These are phyloP conservation scores for Rhaphigaster nebulosa DNA, from an alignment of 2,888 invertebrate genomes.

Conservation along the genomic window DNA sequence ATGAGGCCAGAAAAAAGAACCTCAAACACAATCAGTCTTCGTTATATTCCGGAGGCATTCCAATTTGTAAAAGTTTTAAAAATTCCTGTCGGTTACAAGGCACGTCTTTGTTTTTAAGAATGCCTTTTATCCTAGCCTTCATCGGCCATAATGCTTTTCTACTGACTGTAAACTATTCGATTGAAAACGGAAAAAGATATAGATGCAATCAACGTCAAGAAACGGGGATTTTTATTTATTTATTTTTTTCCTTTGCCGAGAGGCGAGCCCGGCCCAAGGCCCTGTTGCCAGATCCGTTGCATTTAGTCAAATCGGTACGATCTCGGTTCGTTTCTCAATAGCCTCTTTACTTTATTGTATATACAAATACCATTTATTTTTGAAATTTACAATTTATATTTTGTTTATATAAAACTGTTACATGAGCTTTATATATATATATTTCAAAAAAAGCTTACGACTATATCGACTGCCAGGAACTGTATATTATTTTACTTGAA, in stretches of 20 bases:
- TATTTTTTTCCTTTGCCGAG: background rate
- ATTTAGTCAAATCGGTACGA: background rate
- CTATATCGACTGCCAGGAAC: no score
- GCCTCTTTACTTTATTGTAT: no score
- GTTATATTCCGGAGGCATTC: background rate
- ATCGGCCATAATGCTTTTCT: background rate
- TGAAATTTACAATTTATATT: no score
- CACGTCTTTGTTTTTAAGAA: background rate
- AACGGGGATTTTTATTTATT: background rate
- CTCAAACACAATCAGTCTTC: background rate
- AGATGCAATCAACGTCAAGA: background rate
- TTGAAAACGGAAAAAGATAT: background rate
- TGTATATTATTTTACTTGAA: no score
- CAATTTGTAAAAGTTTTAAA: conserved; percentile 15
- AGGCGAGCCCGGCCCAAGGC: background rate
- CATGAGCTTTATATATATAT: background rate
- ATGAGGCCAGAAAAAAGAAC: background rate
- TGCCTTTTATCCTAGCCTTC: background rate
- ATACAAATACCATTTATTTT: no score
- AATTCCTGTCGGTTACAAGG: background rate
- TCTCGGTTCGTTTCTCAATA: background rate
- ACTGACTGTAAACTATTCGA: background rate
- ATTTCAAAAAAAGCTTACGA: no score
- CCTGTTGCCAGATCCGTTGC: background rate
- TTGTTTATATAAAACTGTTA: background rate